Conservation (phyloP, 2,888 invertebrate species). For the Xestobium rufovillosum region DNA sequence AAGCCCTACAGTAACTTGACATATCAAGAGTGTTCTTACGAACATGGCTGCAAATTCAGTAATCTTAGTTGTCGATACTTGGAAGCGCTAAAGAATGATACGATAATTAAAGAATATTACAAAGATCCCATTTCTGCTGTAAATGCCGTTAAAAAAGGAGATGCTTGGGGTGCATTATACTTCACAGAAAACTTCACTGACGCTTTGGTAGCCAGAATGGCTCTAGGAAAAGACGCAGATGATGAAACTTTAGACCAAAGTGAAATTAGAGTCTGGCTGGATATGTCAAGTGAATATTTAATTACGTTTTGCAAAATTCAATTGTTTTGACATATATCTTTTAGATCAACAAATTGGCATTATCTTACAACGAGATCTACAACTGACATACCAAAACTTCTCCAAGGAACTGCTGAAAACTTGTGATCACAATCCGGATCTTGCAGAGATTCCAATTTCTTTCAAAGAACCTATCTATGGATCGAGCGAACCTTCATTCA, state of each 20-base stretch:
- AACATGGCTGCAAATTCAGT: slow-evolving; percentile 60
- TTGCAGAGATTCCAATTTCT: slow-evolving; percentile 84
- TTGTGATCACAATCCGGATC: slow-evolving; percentile 73
- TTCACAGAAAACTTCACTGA: slow-evolving; percentile 87
- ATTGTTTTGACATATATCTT: too few species aligned
- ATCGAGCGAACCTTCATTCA: slow-evolving; percentile 82
- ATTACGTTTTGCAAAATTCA: slow-evolving; percentile 4
- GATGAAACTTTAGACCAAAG: slow-evolving; percentile 81
- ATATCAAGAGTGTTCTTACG: slow-evolving; percentile 44
- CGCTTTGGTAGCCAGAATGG: slow-evolving; percentile 73
- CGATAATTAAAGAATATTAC: slow-evolving; percentile 64
- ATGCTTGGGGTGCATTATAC: slow-evolving; percentile 83
- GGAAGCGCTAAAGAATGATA: slow-evolving; percentile 59
- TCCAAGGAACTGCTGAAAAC: slow-evolving; percentile 63
- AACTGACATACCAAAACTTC: slow-evolving; percentile 80
- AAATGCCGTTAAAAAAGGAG: slow-evolving; percentile 64
- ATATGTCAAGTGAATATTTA: slow-evolving; percentile 70
- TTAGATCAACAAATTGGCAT: slow-evolving; percentile 92
- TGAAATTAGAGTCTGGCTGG: slow-evolving; percentile 82
- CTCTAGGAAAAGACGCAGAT: slow-evolving; percentile 73
- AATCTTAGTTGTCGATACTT: slow-evolving; percentile 64
- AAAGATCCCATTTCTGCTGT: slow-evolving; percentile 57
- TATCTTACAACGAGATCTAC: slow-evolving; percentile 78
- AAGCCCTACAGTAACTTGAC: slow-evolving; percentile 35
- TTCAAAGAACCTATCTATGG: slow-evolving; percentile 86